phyloP scores from a whole-genome alignment of 2,797 vertebrate species.

The Lates japonicus region DNA sequence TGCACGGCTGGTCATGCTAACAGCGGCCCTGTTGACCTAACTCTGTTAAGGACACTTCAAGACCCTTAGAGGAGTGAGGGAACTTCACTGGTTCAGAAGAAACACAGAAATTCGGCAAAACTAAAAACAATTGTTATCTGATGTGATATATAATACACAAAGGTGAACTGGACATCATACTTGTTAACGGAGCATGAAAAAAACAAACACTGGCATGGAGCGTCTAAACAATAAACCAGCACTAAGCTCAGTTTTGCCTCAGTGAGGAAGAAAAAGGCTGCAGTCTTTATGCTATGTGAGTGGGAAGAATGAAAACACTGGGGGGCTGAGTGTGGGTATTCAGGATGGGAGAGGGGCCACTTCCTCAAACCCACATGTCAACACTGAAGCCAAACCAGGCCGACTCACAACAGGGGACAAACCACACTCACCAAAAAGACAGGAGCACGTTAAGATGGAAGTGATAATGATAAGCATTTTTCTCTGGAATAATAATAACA shows the following conservation, averaged over 20 bases:
- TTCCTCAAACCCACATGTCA: constrained; percentile 75
- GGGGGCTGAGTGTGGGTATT: constrained; percentile 57
- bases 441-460: constrained; percentile 28
- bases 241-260: constrained; percentile 60
- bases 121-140: neutral
- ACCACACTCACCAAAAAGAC: constrained; percentile 11
- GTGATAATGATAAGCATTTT: constrained; percentile 33
- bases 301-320: constrained; percentile 75
- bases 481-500: constrained; percentile 27
- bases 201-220: constrained; percentile 32
- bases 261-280: constrained; percentile 58
- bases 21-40: constrained; percentile 56
- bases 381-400: constrained; percentile 41
- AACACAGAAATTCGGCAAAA: constrained; percentile 6
- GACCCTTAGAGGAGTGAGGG: constrained; percentile 18
- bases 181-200: constrained; percentile 15
- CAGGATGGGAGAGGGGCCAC: constrained; percentile 48
- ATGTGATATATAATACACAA: neutral
- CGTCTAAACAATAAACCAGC: constrained; percentile 64
- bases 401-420: constrained; percentile 47
- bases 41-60: constrained; percentile 30
- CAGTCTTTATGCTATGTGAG: constrained; percentile 74
- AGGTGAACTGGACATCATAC: constrained; percentile 6
- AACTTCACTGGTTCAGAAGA: constrained; percentile 16
- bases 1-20: constrained; percentile 60